These are phyloP conservation scores for Tenebrosternarchus preto DNA, from an alignment of 2,113 vertebrate genomes.

Conservation along the genomic window DNA sequence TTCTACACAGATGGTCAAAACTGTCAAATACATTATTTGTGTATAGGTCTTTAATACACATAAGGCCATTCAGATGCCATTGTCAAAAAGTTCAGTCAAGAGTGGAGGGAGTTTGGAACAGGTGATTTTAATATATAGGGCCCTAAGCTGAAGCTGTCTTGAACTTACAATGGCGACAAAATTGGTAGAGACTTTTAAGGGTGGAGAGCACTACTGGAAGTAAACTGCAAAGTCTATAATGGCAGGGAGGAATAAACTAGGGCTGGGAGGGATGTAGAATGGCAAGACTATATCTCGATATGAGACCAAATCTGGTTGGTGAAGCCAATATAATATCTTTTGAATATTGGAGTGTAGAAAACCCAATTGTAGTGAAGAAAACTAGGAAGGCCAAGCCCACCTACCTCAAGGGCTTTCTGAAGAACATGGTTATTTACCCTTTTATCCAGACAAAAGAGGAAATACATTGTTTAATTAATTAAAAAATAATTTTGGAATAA, in stretches of 20 bases:
- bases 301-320: constrained; percentile 3
- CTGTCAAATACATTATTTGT: not conserved
- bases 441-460: constrained; percentile 4
- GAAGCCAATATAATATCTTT: constrained; percentile 13
- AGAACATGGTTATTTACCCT: constrained; percentile 28
- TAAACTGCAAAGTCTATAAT: not conserved
- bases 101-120: not conserved
- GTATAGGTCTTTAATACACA: constrained; percentile 2
- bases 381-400: constrained; percentile 17
- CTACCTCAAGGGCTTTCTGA: not conserved
- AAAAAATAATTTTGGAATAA: constrained; percentile 12
- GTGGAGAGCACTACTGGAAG: constrained; percentile 31
- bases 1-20: not conserved
- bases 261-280: not conserved
- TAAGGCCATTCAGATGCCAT: not conserved
- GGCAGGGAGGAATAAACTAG: constrained; percentile 22
- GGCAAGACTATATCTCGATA: not conserved
- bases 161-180: constrained; percentile 7
- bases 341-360: constrained; percentile 22
- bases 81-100: constrained; percentile 11
- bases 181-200: constrained; percentile 9
- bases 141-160: not conserved
- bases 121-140: constrained; percentile 6
- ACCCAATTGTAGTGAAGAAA: constrained; percentile 10
- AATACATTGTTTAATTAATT: not conserved